Percentiles rank a stretch among this genome's conserved stretches.
These are phyloP conservation scores for Tetragonula clypearis DNA, from an alignment of 1,140 invertebrate genomes.

Conservation along the genomic window DNA sequence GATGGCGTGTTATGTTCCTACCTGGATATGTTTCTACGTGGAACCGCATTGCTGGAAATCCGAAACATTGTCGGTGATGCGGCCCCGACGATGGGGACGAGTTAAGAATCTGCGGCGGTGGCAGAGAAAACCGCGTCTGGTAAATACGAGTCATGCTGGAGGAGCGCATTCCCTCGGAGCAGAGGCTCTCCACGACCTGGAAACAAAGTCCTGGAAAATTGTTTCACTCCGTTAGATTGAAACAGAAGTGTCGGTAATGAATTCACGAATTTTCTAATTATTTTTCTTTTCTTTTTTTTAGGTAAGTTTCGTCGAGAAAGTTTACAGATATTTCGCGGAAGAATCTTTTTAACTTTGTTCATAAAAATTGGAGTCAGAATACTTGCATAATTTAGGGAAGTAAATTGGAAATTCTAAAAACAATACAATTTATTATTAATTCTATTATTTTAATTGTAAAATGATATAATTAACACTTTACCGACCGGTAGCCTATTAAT, in stretches of 20 bases:
- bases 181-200: slow-evolving; percentile 65
- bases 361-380: not conserved
- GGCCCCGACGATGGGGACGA: slow-evolving; percentile 33
- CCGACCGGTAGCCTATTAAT: too few relatives aligned
- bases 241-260: too few relatives aligned
- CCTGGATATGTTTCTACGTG: slow-evolving; percentile 22
- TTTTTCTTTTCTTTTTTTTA: not conserved
- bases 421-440: too few relatives aligned
- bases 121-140: slow-evolving; percentile 61
- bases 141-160: slow-evolving; percentile 74
- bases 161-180: slow-evolving; percentile 70
- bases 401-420: not conserved
- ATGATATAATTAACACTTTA: too few relatives aligned
- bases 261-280: not conserved
- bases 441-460: too few relatives aligned
- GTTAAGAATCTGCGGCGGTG: slow-evolving; percentile 61
- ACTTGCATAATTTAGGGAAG: not conserved
- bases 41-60: slow-evolving; percentile 15
- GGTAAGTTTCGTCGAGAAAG: too few relatives aligned
- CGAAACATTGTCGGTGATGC: slow-evolving; percentile 39
- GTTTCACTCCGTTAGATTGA: not conserved
- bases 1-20: slow-evolving; percentile 5
- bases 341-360: not conserved
- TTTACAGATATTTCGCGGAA: not conserved
- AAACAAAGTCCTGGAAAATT: not conserved